Conservation (phyloP, 2,113 vertebrate species). For the Regulus satrapa region DNA sequence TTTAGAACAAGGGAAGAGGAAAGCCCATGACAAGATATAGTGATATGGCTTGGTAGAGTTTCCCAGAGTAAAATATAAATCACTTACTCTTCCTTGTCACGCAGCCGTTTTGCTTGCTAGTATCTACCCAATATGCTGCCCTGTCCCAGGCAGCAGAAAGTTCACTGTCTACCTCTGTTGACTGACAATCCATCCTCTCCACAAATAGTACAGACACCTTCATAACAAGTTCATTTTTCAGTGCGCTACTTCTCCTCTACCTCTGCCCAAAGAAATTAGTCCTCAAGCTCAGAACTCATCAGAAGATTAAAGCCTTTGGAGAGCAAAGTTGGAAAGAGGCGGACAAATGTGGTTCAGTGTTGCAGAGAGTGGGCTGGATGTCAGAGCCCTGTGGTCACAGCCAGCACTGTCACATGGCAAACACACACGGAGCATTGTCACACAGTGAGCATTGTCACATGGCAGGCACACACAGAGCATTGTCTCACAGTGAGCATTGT, state of each 20-base stretch:
- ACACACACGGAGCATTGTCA: not conserved
- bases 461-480: accelerated
- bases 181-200: not conserved
- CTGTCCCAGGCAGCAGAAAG: not conserved
- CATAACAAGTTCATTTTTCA: not conserved
- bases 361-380: not conserved
- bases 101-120: not conserved
- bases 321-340: not conserved
- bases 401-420: not conserved
- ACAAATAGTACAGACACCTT: not conserved
- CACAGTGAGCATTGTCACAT: not conserved
- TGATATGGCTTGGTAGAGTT: not conserved
- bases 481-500: too few relatives aligned
- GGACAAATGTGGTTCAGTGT: accelerated
- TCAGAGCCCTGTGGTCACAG: not conserved
- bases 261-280: not conserved
- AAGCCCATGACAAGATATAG: not conserved
- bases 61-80: not conserved
- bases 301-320: not conserved
- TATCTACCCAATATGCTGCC: not conserved
- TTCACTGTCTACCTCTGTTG: not conserved
- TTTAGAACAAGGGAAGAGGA: not conserved
- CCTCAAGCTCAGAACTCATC: not conserved
- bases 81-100: not conserved
- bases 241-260: not conserved